phyloP scores from a whole-genome alignment of 2,797 vertebrate genomes.

The Pristis pectinata region DNA sequence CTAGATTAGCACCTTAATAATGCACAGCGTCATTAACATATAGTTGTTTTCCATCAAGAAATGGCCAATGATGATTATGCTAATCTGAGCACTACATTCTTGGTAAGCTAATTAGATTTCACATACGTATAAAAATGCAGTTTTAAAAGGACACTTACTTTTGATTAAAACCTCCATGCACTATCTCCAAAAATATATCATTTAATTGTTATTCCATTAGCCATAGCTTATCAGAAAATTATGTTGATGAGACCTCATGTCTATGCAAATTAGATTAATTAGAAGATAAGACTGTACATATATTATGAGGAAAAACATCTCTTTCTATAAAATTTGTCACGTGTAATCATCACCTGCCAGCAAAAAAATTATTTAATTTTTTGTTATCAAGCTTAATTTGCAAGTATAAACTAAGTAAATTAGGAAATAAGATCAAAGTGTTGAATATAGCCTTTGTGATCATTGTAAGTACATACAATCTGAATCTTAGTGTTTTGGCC shows the following conservation, averaged over 20 bases:
- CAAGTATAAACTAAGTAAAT: not conserved
- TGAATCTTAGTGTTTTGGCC: not conserved
- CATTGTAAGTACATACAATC: not conserved
- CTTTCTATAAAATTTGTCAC: not conserved
- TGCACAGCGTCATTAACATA: not conserved
- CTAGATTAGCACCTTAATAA: not conserved
- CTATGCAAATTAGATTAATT: conserved; percentile 30
- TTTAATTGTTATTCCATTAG: conserved; percentile 16
- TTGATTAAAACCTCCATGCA: not conserved
- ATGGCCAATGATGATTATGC: too few relatives aligned
- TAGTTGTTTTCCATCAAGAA: too few relatives aligned
- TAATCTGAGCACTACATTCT: not conserved
- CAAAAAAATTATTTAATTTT: conserved; percentile 17
- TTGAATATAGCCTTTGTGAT: not conserved
- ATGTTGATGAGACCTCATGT: not conserved
- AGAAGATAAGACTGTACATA: not conserved
- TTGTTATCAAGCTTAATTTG: not conserved
- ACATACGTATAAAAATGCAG: not conserved
- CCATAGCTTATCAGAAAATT: not conserved
- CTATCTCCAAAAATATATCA: not conserved
- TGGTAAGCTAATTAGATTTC: not conserved
- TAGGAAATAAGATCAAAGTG: not conserved
- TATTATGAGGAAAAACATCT: not conserved
- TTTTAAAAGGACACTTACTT: not conserved
- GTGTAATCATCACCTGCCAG: conserved; percentile 2